Base-by-base conservation (phyloP, 2,113 vertebrate species). In the Oryzias woworae region DNA sequence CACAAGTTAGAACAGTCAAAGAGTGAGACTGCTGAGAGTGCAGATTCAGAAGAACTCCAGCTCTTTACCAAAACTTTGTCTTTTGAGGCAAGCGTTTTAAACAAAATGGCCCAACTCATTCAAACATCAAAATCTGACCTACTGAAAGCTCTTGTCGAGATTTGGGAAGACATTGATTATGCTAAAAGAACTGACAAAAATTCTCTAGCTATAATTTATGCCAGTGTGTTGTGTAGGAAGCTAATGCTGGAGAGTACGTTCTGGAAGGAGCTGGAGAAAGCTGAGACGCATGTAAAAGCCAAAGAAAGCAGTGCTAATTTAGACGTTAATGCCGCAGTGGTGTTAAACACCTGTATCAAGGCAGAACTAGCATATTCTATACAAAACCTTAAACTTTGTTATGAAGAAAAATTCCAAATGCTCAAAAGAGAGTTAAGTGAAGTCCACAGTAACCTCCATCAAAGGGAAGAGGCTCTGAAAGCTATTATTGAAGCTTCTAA, bases 81-180 rank as follows among this genome's bases (percentile, higher is more conserved):
- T 1, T 95, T 96, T 73, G 95, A 98, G 81, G 95, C 94, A 0
- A 78, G 91, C 0, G 87, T 98, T 77, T 92, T 98, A 60, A 92
- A 87, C 79, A 95, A 93, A 45, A 95, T 99, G 88, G 94, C 95
- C 1, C 91, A 94, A 61, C 94, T 95, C 43, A 68, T 98, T 56
- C 92, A 92, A 75, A 93, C 88, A 1, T 90, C 93, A 0, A 93
- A 90, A 16, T 93, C 92, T 0, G 93, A 95, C 65, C 81, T 96
- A 62, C 83, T 92, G 0, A 87, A 74, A 45, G 71, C 92, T 54
- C 90, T 96, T 28, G 74, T 70, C 2, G 93, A 95, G 63, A 90
- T 95, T 43, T 89, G 93, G 78, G 87, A 90, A 69, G 90, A 93
- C 0, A 82, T 90, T 0, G 86, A 92, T 55, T 80, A 88, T 46